phyloP scores from a whole-genome alignment of 2,113 vertebrate species.

The Dicrurus megarhynchus region DNA sequence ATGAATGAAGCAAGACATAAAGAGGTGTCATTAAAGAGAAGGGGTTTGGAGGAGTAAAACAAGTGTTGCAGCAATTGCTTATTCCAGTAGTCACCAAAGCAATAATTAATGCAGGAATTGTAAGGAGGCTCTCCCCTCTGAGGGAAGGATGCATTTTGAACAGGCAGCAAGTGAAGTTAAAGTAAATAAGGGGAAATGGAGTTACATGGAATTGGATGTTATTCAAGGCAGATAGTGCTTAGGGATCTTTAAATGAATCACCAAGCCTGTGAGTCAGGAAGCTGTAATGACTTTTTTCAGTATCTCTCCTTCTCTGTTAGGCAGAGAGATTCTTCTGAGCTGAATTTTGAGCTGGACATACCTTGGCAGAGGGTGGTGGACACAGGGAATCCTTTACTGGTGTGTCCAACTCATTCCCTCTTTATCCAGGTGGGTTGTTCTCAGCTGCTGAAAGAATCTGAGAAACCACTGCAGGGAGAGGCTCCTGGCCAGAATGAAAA shows the following conservation, averaged over 20 bases:
- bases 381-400: not conserved
- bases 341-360: not conserved
- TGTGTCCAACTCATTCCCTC: not conserved
- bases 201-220: not conserved
- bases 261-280: not conserved
- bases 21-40: not conserved
- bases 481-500: constrained; percentile 63
- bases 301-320: not conserved
- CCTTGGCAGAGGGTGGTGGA: not conserved
- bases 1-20: not conserved
- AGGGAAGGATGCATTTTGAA: not conserved
- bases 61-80: not conserved
- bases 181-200: not conserved
- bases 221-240: not conserved
- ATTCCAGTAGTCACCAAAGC: not conserved
- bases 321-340: not conserved
- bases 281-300: not conserved
- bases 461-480: constrained; percentile 72
- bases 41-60: not conserved
- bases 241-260: not conserved
- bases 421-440: constrained; percentile 75
- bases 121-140: not conserved
- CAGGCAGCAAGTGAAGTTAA: not conserved
- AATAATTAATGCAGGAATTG: not conserved
- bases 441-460: constrained; percentile 78